Conservation (phyloP, 2,888 invertebrate genomes). For the Germaria angustata region DNA sequence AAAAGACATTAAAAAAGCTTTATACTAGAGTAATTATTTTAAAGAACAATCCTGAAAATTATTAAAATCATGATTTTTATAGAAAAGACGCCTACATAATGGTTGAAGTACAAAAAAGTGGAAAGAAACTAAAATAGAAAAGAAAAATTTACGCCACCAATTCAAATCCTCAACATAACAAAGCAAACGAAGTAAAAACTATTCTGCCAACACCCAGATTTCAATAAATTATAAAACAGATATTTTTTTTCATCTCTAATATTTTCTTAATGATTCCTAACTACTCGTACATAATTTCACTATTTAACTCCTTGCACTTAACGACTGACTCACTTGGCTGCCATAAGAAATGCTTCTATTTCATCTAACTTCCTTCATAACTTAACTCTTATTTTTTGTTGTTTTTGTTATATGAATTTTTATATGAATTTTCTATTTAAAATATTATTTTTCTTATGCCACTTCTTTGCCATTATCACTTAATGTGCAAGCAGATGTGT, state of each 20-base stretch:
- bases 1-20: slow-evolving; percentile 2
- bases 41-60: no score
- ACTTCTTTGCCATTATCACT: slow-evolving; percentile 15
- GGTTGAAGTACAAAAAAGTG: not conserved
- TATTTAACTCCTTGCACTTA: not conserved
- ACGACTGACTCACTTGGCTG: slow-evolving; percentile 32
- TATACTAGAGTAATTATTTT: slow-evolving; percentile 18
- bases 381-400: not conserved
- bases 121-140: no score
- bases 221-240: not conserved
- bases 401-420: slow-evolving; percentile 4
- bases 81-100: not conserved
- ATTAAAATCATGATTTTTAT: slow-evolving; percentile 14
- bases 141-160: no score
- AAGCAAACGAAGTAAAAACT: not conserved
- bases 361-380: slow-evolving; percentile 1
- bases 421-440: slow-evolving; percentile 24
- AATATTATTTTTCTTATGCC: slow-evolving; percentile 9
- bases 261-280: slow-evolving; percentile 46
- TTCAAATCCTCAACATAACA: no score
- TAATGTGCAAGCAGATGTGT: slow-evolving; percentile 1
- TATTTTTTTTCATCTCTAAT: not conserved
- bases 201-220: not conserved
- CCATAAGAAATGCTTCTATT: slow-evolving; percentile 44
- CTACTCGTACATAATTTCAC: slow-evolving; percentile 36